Evolutionary conservation across 2,797 vertebrate genomes (phyloP), one percentile per base, ranked within the genome.

Genomic region (Poecilia picta): DNA sequence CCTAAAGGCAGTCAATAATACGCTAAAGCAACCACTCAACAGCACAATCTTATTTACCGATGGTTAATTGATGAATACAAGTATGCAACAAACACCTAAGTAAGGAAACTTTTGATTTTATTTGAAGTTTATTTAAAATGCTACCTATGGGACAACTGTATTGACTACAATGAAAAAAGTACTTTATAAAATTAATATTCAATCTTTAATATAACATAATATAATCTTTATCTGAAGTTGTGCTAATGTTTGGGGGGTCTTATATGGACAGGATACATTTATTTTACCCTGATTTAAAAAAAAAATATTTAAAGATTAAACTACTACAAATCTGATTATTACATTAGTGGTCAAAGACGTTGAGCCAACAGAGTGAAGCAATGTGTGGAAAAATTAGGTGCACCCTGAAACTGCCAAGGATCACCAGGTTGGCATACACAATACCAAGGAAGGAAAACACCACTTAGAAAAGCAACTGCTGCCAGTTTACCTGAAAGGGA

Each of bases 11-110:
- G 91, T 95, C 94, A 85, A 95, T 93, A 87, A 31, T 86, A 90
- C 89, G 91, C 88, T 87, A 82, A 91, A 78, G 78, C 79, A 78
- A 84, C 80, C 85, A 76, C 88, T 89, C 83, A 73, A 73, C 81
- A 77, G 71, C 71, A 81, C 88, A 90, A 91, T 94, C 88, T 88
- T 82, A 90, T 85, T 74, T 83, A 94, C 93, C 59, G 82, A 95
- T 87, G 78, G 28, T 72, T 85, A 81, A 95, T 91, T 93, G 93
- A 93, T 89, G 89, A 93, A 85, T 62, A 28, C 5, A 80, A 78
- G 83, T 76, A 76, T 77, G 79, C 73, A 87, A 83, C 74, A 85
- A 77, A 85, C n/a, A 72, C 64, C n/a, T 39, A 79, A 62, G 72
- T 49, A 49, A 33, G 15, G 53, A 49, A 68, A 53, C 31, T 70